phyloP scores from a whole-genome alignment of 2,797 vertebrate species.

The Potorous gilbertii region DNA sequence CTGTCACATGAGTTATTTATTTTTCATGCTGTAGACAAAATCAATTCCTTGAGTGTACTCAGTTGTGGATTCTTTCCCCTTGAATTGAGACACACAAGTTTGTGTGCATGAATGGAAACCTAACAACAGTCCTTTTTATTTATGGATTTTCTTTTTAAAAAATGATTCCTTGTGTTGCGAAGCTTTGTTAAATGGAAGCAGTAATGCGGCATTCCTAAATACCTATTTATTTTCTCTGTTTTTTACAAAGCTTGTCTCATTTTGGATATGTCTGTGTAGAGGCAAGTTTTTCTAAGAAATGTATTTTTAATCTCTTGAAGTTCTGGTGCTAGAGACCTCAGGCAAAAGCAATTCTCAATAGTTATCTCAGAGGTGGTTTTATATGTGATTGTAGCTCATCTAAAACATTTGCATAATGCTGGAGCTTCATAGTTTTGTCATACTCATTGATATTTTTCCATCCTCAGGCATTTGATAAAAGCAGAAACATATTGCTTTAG shows the following conservation, averaged over 20 bases:
- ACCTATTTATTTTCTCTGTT: constrained; percentile 11
- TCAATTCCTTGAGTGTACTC: background rate
- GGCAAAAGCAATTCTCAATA: constrained; percentile 80
- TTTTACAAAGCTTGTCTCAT: constrained; percentile 68
- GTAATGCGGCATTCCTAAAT: constrained; percentile 4
- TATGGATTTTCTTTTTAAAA: constrained; percentile 44
- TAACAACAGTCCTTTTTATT: background rate
- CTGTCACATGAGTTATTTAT: background rate
- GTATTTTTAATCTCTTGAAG: constrained; percentile 79
- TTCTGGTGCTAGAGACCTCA: constrained; percentile 71
- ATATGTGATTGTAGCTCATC: constrained; percentile 74
- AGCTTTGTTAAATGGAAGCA: constrained; percentile 37
- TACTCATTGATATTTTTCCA: constrained; percentile 79
- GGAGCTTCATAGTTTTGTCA: constrained; percentile 74
- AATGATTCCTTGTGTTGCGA: constrained; percentile 6
- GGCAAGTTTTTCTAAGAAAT: constrained; percentile 67
- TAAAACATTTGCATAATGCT: constrained; percentile 80
- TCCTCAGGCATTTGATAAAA: constrained; percentile 80
- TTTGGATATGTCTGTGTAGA: constrained; percentile 53
- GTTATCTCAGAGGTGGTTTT: constrained; percentile 74
- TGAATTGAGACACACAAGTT: background rate
- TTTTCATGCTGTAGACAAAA: background rate
- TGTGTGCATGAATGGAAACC: background rate
- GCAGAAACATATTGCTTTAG: constrained; percentile 67
- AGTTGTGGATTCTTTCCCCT: background rate